phyloP scores from a whole-genome alignment of 2,888 invertebrate species.

The Drosophila acutilabella region DNA sequence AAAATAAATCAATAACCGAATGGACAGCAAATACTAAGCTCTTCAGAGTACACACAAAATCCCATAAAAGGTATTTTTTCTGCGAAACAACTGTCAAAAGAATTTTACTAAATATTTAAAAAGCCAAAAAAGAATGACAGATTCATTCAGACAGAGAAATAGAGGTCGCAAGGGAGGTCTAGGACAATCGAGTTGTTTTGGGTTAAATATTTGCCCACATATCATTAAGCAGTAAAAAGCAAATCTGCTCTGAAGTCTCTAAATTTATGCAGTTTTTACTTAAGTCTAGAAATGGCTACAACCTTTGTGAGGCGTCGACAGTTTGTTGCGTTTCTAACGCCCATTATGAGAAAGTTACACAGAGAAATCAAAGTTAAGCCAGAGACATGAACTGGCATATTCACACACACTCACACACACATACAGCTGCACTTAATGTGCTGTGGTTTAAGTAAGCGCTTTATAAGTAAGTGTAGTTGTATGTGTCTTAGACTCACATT shows the following conservation, averaged over 20 bases:
- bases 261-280: slow-evolving; percentile 2
- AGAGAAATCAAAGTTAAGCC: slow-evolving; percentile 64
- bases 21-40: slow-evolving; percentile 55
- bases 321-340: slow-evolving; percentile 61
- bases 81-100: slow-evolving; percentile 19
- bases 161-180: neutral
- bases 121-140: slow-evolving; percentile 9
- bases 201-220: slow-evolving; percentile 14
- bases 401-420: slow-evolving; percentile 9
- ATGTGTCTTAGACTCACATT: neutral
- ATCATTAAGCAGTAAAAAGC: slow-evolving; percentile 1
- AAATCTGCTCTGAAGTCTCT: slow-evolving; percentile 2
- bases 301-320: slow-evolving; percentile 39
- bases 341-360: slow-evolving; percentile 70
- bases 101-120: slow-evolving; percentile 59
- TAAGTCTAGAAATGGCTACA: slow-evolving; percentile 22
- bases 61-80: slow-evolving; percentile 54
- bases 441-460: slow-evolving; percentile 46
- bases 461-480: slow-evolving; percentile 34
- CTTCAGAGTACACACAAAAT: slow-evolving; percentile 47
- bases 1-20: slow-evolving; percentile 54
- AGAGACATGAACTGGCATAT: slow-evolving; percentile 43
- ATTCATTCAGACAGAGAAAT: neutral
- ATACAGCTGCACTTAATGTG: slow-evolving; percentile 29
- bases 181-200: slow-evolving; percentile 20